Base-by-base conservation (phyloP, 1,140 invertebrate species). In the Drosophila elegans region DNA sequence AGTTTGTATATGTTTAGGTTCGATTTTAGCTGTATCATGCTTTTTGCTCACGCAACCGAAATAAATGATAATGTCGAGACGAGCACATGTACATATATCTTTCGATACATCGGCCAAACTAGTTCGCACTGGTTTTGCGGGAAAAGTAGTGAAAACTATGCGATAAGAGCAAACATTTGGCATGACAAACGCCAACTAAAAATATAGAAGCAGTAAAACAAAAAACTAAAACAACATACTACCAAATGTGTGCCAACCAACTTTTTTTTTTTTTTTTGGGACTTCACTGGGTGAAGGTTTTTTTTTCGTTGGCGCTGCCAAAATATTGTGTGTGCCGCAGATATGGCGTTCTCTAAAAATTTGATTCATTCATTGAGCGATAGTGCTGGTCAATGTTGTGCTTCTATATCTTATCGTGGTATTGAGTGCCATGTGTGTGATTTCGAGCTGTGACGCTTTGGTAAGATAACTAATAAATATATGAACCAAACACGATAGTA, bases 281-380 rank as follows among this genome's bases (percentile, higher is more conserved):
- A n/a, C 48, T 49, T 63, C 67, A 88, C 51, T 88, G 74, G 84
- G 84, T 88, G 84, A 88, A 88, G 84, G 84, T 46, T 88, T 80
- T 74, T 88, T 16, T 25, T 12, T 41, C 16, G 45, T 44, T 49
- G 59, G 38, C 78, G 44, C 48, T 76, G 57, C 66, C 67, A 55
- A 60, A 80, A 71, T 71, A 71, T 71, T 68, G 64, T 44, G 64
- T 68, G 38, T 68, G 61, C 38, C 39, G 38, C 46, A 59, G 49
- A 25, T 52, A 52, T 62, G 42, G 9, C 10, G 12, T 21, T 38
- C 46, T 29, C 34, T 29, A 7, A 39, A 13, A 45, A 36, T 45
- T 74, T 42, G 39, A 42, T 76, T 76, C 74, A 76, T 76, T 76
- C 62, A 67, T 59, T 76, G 45, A 67, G 44, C 42, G 44, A 69